Evolutionary conservation across 1,140 invertebrate species (phyloP).

Genomic region (Phthorimaea operculella): DNA sequence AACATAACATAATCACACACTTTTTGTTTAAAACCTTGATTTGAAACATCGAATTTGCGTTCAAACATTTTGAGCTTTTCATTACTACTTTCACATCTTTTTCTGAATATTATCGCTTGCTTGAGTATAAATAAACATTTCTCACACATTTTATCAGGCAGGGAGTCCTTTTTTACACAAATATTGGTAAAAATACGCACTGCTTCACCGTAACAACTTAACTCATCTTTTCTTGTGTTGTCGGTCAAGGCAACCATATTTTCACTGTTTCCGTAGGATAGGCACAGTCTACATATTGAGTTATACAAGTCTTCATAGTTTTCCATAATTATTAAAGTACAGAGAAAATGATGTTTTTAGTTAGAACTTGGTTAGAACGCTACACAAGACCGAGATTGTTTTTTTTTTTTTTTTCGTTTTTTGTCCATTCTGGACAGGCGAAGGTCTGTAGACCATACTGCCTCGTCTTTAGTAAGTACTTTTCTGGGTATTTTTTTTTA

Average conservation of each 20-base stretch:
- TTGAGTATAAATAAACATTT: constrained; percentile 43
- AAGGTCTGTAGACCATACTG: too few species aligned
- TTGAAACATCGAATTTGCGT: constrained; percentile 9
- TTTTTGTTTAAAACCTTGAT: constrained; percentile 8
- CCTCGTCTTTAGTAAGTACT: too few species aligned
- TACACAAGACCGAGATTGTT: too few species aligned
- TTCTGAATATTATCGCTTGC: constrained; percentile 46
- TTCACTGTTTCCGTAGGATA: constrained; percentile 27
- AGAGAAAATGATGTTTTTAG: too few species aligned
- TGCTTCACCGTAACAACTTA: constrained; percentile 41
- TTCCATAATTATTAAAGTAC: constrained; percentile 20
- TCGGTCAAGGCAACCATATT: constrained; percentile 47
- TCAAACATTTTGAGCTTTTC: constrained; percentile 20
- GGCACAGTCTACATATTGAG: constrained; percentile 44
- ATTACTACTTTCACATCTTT: constrained; percentile 41
- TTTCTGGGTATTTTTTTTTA: too few species aligned
- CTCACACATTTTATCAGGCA: constrained; percentile 41
- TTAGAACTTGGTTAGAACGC: too few species aligned
- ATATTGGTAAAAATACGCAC: constrained; percentile 38
- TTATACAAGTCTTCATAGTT: constrained; percentile 31
- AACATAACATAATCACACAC: constrained; percentile 1
- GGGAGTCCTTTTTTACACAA: constrained; percentile 31
- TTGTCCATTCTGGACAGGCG: too few species aligned
- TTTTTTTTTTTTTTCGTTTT: too few species aligned
- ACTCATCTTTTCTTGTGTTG: constrained; percentile 20